Conservation (phyloP, 1,140 invertebrate genomes). For the Musca domestica region DNA sequence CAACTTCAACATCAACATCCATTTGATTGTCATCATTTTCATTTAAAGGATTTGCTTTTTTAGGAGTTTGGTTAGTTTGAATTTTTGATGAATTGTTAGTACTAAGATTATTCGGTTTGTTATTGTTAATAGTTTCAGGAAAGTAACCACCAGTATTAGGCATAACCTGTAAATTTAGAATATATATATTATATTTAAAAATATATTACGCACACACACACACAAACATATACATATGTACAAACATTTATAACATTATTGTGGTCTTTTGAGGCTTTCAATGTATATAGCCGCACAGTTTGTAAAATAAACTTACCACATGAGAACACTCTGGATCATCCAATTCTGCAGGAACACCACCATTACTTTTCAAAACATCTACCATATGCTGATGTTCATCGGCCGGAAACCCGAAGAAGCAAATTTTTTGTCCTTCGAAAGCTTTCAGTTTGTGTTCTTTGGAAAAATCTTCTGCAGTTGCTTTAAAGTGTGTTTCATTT, state of each 20-base stretch:
- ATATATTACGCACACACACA: neutral
- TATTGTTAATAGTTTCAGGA: constrained; percentile 32
- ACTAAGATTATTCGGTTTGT: neutral
- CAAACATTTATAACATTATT: neutral
- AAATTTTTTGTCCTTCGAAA: constrained; percentile 81
- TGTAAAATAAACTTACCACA: constrained; percentile 65
- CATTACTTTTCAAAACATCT: constrained; percentile 81
- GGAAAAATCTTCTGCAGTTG: constrained; percentile 67
- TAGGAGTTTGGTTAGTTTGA: constrained; percentile 24
- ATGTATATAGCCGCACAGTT: neutral
- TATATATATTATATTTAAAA: constrained; percentile 8
- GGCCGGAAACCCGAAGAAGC: constrained; percentile 84
- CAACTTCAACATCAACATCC: constrained; percentile 25
- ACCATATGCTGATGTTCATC: constrained; percentile 89
- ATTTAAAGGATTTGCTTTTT: constrained; percentile 33
- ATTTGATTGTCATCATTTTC: constrained; percentile 27
- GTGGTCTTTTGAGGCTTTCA: neutral
- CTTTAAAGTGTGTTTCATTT: constrained; percentile 66
- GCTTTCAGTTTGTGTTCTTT: constrained; percentile 78
- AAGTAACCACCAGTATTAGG: constrained; percentile 52
- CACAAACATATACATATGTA: neutral
- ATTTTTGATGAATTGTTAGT: constrained; percentile 33
- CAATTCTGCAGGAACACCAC: constrained; percentile 70
- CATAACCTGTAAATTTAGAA: constrained; percentile 48
- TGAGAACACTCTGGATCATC: constrained; percentile 85